phyloP scores from a whole-genome alignment of 2,797 vertebrate genomes.

The Paratrypauchen microcephalus region DNA sequence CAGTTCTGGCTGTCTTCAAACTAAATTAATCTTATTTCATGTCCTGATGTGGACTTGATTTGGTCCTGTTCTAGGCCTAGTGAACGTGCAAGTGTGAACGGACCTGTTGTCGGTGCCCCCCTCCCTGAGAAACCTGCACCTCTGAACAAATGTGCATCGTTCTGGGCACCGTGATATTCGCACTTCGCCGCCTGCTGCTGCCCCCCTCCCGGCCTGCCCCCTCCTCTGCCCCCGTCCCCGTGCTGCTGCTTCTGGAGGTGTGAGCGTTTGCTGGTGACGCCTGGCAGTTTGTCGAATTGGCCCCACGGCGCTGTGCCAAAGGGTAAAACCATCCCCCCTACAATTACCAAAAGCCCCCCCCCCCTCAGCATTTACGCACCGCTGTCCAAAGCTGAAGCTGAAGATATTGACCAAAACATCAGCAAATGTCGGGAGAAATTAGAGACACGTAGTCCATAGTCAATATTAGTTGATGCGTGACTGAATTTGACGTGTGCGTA shows the following conservation, averaged over 20 bases:
- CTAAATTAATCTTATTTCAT: too few species aligned
- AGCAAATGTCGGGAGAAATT: neutral
- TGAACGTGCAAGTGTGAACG: too few species aligned
- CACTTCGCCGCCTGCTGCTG: neutral
- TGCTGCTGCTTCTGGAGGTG: neutral
- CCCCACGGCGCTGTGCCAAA: slow-evolving; percentile 27
- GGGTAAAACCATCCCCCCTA: neutral
- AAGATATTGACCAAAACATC: slow-evolving; percentile 1
- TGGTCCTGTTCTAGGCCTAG: too few species aligned
- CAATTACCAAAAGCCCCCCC: neutral
- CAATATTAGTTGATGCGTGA: too few species aligned
- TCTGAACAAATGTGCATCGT: slow-evolving; percentile 4
- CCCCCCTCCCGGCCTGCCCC: neutral
- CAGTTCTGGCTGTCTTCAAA: too few species aligned
- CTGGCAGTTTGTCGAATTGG: slow-evolving; percentile 51
- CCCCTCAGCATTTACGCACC: neutral
- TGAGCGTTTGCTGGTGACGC: slow-evolving; percentile 38
- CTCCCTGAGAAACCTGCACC: neutral
- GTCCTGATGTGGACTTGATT: too few species aligned
- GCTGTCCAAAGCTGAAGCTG: neutral
- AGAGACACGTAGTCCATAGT: neutral
- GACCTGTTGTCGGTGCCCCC: too few species aligned
- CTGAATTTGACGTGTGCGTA: neutral
- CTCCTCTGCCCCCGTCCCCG: neutral
- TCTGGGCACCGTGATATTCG: neutral